phyloP scores from a whole-genome alignment of 2,888 invertebrate species.

The Suillia variegata region DNA sequence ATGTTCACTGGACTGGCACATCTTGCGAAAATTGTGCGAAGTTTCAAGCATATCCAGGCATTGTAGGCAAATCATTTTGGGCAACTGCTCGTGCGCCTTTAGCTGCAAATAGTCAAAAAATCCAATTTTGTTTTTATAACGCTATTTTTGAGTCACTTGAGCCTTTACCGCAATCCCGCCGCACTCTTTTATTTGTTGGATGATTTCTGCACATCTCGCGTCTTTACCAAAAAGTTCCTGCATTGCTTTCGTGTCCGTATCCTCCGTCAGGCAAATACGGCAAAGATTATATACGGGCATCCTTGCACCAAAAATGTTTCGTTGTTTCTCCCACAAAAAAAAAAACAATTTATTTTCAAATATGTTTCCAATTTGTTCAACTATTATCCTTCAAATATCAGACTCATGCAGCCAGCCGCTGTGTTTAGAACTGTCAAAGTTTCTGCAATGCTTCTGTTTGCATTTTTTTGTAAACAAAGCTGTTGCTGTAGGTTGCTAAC shows the following conservation, averaged over 20 bases:
- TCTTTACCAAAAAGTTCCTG: slow-evolving; percentile 43
- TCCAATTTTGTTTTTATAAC: no score
- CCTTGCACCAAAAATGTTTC: no score
- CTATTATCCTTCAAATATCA: no score
- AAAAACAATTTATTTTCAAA: no score
- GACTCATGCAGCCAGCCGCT: no score
- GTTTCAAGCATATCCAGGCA: slow-evolving; percentile 45
- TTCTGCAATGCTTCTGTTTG: no score
- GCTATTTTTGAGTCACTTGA: no score
- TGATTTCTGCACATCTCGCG: slow-evolving; percentile 40
- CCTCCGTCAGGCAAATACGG: slow-evolving; percentile 52
- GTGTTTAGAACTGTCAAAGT: no score
- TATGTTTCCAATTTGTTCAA: no score
- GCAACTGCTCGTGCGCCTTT: slow-evolving; percentile 49
- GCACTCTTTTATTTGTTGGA: slow-evolving; percentile 53
- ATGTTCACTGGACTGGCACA: slow-evolving; percentile 55
- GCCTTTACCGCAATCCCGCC: slow-evolving; percentile 48
- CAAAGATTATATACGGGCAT: slow-evolving; percentile 52
- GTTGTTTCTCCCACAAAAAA: no score
- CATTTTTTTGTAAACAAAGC: no score
- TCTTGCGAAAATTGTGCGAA: slow-evolving; percentile 49
- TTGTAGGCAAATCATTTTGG: slow-evolving; percentile 52
- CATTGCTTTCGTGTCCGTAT: slow-evolving; percentile 36
- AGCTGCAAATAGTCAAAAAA: slow-evolving; percentile 37
- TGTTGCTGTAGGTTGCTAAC: no score